These are phyloP conservation scores for Tetranychus cinnabarinus DNA, from an alignment of 1,140 invertebrate species.

Conservation along the genomic window DNA sequence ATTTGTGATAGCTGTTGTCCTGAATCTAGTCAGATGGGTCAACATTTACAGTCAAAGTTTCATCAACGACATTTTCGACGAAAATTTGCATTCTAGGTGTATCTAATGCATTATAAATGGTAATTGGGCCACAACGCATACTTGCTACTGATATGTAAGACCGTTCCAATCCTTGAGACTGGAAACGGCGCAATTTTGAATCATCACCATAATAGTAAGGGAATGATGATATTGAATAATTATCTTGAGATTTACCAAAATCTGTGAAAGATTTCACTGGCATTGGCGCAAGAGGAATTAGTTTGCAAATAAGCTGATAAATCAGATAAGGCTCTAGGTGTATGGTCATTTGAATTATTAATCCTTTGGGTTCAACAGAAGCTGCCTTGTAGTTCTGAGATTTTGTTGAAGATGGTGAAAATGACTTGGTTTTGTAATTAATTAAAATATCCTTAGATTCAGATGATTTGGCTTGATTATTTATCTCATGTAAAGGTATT, in stretches of 20 bases:
- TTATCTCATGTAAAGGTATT: background rate
- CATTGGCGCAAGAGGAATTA: background rate
- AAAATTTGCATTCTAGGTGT: constrained; percentile 26
- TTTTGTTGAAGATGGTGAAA: constrained; percentile 1
- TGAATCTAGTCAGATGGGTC: constrained; percentile 61
- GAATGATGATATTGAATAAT: constrained; percentile 24
- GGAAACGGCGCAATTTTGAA: background rate
- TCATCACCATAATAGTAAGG: constrained; percentile 54
- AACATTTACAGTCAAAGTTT: constrained; percentile 30
- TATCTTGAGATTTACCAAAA: background rate
- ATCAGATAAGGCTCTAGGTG: constrained; percentile 53
- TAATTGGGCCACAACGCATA: constrained; percentile 26
- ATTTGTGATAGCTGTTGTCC: constrained; percentile 68
- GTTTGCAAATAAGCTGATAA: constrained; percentile 27
- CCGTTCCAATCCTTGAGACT: background rate
- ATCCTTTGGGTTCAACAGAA: constrained; percentile 22
- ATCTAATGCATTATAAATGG: constrained; percentile 46
- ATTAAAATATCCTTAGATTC: background rate
- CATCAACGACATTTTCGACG: constrained; percentile 27
- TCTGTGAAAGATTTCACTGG: background rate
- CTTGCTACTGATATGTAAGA: background rate
- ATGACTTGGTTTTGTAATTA: background rate
- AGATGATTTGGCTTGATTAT: background rate
- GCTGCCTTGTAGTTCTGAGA: background rate
- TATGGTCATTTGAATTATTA: constrained; percentile 27